Evolutionary conservation across 2,888 invertebrate genomes (phyloP).

Genomic region (Leucoma salicis): DNA sequence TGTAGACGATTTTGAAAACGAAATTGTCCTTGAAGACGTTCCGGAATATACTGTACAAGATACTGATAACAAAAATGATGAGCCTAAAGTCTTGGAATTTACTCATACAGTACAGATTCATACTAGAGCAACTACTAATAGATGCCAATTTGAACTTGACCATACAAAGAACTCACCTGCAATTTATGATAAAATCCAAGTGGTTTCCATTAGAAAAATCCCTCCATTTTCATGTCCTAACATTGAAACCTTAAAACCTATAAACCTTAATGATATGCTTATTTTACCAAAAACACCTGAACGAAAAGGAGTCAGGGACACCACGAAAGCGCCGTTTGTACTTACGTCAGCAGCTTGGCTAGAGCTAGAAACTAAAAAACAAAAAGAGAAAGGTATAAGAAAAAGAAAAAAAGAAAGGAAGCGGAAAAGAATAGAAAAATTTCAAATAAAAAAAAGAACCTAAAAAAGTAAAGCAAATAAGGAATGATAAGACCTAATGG

Average conservation of each 20-base stretch:
- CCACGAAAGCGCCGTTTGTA: slow-evolving; percentile 14
- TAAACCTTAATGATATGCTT: slow-evolving; percentile 8
- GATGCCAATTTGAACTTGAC: no score
- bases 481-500: neutral
- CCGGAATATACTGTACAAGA: no score
- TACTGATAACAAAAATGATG: no score
- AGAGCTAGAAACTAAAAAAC: slow-evolving; percentile 14
- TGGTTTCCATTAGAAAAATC: slow-evolving; percentile 3
- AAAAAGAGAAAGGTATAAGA: slow-evolving; percentile 14
- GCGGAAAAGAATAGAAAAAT: neutral
- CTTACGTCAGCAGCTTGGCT: slow-evolving; percentile 14
- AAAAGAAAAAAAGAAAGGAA: slow-evolving; percentile 14
- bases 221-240: neutral
- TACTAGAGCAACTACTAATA: no score
- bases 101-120: slow-evolving; percentile 2
- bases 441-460: neutral
- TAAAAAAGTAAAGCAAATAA: neutral
- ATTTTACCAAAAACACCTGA: slow-evolving; percentile 17
- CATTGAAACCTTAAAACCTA: neutral
- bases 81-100: neutral
- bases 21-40: no score
- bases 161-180: no score
- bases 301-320: slow-evolving; percentile 16
- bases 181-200: slow-evolving; percentile 5
- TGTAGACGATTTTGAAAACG: no score